phyloP scores from a whole-genome alignment of 1,140 invertebrate genomes.

The Drosophila teissieri region DNA sequence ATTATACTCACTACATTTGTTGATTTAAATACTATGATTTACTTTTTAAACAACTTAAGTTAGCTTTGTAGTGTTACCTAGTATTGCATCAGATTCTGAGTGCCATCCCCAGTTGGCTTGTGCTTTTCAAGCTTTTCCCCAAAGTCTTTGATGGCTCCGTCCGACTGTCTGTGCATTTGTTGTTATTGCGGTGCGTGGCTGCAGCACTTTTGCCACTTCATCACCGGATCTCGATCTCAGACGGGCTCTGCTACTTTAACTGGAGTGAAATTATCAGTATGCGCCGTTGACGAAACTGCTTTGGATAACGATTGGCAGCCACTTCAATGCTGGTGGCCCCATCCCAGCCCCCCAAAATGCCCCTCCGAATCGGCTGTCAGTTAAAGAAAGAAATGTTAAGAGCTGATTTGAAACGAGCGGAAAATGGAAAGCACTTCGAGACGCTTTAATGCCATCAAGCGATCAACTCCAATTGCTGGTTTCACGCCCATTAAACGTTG shows the following conservation, averaged over 20 bases:
- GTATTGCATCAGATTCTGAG: not conserved
- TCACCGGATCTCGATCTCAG: conserved; percentile 30
- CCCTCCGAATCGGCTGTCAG: conserved; percentile 7
- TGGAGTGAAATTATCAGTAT: conserved; percentile 74
- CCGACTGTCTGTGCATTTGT: not conserved
- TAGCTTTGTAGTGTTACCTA: not conserved
- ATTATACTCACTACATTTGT: too few relatives aligned
- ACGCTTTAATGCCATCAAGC: conserved; percentile 40
- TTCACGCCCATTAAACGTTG: conserved; percentile 38
- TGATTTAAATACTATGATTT: too few relatives aligned
- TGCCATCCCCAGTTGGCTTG: conserved; percentile 15
- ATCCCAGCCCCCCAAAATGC: not conserved
- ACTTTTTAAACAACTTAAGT: not conserved
- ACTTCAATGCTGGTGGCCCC: conserved; percentile 52
- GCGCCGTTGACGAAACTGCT: conserved; percentile 53
- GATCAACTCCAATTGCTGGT: conserved; percentile 33
- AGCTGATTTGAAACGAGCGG: conserved; percentile 42
- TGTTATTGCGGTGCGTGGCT: conserved; percentile 25
- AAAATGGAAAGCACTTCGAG: conserved; percentile 61
- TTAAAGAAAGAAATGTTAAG: conserved; percentile 51
- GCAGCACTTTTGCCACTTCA: conserved; percentile 77
- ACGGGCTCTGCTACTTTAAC: conserved; percentile 12
- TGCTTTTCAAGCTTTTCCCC: conserved; percentile 24
- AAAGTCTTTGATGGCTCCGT: conserved; percentile 31
- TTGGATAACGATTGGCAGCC: conserved; percentile 47